Percentiles rank a stretch among this genome's conserved stretches.
These are phyloP conservation scores for Patella pellucida DNA, from an alignment of 2,888 invertebrate species.

Conservation along the genomic window DNA sequence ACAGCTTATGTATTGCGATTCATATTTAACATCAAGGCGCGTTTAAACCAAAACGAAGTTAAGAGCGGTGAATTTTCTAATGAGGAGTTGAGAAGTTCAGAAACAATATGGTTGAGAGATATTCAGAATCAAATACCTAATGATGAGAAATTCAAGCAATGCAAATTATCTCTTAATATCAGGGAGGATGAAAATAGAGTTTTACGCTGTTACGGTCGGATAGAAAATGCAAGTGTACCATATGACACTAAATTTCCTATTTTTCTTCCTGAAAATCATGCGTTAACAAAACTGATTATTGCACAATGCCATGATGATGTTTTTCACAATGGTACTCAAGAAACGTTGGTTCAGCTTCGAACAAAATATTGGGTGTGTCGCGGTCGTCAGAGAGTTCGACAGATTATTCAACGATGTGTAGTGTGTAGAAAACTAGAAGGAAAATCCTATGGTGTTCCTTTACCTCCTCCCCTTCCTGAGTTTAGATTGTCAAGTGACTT, in stretches of 20 bases:
- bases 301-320: not conserved
- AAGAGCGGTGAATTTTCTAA: not conserved
- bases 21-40: too few relatives aligned
- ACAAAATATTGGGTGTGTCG: conserved; percentile 1
- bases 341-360: not conserved
- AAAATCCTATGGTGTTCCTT: too few relatives aligned
- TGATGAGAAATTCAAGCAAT: not conserved
- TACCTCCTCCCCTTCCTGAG: too few relatives aligned
- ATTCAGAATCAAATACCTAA: not conserved
- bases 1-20: too few relatives aligned
- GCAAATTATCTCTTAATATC: not conserved
- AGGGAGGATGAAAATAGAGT: not conserved
- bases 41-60: too few relatives aligned
- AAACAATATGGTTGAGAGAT: not conserved
- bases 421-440: too few relatives aligned
- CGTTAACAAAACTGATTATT: not conserved
- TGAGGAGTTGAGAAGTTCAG: not conserved
- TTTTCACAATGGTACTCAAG: not conserved
- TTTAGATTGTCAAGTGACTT: too few relatives aligned
- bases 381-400: not conserved
- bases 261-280: not conserved
- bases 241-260: not conserved
- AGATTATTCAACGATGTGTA: too few relatives aligned
- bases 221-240: not conserved
- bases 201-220: not conserved